Evolutionary conservation across 2,113 vertebrate species (phyloP).

Genomic region (Ardeotis arabs): DNA sequence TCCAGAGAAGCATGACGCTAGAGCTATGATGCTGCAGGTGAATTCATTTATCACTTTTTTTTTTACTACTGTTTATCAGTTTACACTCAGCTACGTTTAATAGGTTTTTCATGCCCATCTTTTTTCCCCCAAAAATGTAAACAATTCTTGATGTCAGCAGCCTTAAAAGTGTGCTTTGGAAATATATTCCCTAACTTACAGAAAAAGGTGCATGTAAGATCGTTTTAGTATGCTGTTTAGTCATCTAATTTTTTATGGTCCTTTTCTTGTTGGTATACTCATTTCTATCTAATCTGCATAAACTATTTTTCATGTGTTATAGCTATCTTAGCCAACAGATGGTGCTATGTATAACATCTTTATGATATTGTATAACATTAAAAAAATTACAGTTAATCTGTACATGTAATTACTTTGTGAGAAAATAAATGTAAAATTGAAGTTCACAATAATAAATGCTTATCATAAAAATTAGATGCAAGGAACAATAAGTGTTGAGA

Average conservation of each 20-base stretch:
- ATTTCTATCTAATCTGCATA: slow-evolving; percentile 50
- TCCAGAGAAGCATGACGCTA: neutral
- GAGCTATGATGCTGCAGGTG: neutral
- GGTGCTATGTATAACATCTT: slow-evolving; percentile 74
- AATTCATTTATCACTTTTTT: neutral
- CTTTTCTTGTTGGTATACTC: neutral
- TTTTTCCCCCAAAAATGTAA: neutral
- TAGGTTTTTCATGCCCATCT: neutral
- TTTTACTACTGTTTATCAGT: neutral
- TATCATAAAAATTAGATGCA: slow-evolving; percentile 34
- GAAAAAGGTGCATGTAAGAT: neutral
- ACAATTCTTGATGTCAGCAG: neutral
- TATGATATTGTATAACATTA: slow-evolving; percentile 62
- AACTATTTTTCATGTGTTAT: slow-evolving; percentile 67
- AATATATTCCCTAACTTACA: neutral
- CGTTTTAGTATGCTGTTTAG: neutral
- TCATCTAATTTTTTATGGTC: neutral
- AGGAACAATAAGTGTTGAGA: slow-evolving; percentile 34
- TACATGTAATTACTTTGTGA: slow-evolving; percentile 63
- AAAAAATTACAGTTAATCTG: slow-evolving; percentile 59
- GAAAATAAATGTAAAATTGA: slow-evolving; percentile 43
- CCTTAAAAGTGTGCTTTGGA: neutral
- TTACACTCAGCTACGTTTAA: neutral
- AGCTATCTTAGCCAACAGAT: slow-evolving; percentile 75
- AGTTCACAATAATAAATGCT: slow-evolving; percentile 51